Evolutionary conservation across 2,797 vertebrate species (phyloP), one percentile per base, ranked within the genome.

Genomic region (Spinus olivaceus): DNA sequence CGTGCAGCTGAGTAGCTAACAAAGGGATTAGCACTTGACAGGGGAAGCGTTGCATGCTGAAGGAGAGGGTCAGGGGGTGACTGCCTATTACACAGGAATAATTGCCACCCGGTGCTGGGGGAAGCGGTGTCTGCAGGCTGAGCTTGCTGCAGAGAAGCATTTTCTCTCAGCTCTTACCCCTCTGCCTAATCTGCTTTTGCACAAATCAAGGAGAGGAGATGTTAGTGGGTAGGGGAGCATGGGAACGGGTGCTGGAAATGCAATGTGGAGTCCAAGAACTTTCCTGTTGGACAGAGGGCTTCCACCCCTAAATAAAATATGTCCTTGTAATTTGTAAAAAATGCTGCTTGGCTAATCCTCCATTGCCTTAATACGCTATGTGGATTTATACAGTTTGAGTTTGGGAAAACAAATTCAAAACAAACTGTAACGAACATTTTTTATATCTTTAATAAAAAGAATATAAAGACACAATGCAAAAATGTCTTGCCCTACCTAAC

Each of bases 11-110:
- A 88, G 86, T 74, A 56, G 73, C 95, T 95, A 94, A 97, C 97
- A 96, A 95, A 94, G 91, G 97, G 94, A 97, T 98, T 97, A 97
- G 93, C 53, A 39, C 65, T 79, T 81, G 96, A 95, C 92, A 92
- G 95, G 66, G 79, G 72, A 69, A 92, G 85, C 28, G 1, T 35
- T 88, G 84, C 70, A 27, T 4, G 47, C 90, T 82, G 80, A 21
- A 90, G 82, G 46, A 79, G 76, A 30, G 74, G 94, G 94, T 91
- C 93, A 89, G 28, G 16, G 66, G 90, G 86, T 74, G 78, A 37
- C 71, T 86, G 82, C 81, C 78, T 67, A 11, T 95, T 96, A 92
- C 95, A 72, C 82, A 88, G 78, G 47, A 97, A 91, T 96, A 96
- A 97, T 97, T 97, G 92, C 88, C 53, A 47, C 65, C 67, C 86